Percentiles rank a stretch among this genome's conserved stretches.
Conservation (phyloP, 2,888 invertebrate genomes). For the Maniola hyperantus region DNA sequence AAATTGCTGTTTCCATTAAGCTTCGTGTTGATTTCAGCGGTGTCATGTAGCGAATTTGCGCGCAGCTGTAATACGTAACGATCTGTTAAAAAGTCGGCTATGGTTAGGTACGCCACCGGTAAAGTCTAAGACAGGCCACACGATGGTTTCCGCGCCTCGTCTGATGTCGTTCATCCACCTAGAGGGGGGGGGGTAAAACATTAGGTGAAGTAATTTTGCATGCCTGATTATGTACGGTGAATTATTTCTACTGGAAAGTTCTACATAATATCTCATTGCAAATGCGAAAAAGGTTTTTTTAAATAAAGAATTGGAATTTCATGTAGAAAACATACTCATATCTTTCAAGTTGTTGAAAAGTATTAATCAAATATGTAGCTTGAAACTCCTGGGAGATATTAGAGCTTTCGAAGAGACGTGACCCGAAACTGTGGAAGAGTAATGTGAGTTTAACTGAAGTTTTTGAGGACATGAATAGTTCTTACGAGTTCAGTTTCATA, state of each 20-base stretch:
- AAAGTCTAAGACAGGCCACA: no score
- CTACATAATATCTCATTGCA: no score
- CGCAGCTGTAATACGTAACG: background rate
- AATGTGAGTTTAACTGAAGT: constrained; percentile 3
- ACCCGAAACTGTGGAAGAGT: constrained; percentile 2
- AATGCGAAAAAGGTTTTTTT: no score
- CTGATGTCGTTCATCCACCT: no score
- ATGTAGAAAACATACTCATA: background rate
- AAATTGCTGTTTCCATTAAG: constrained; percentile 19
- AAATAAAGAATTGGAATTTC: no score
- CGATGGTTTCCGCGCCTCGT: no score
- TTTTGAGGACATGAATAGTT: constrained; percentile 4
- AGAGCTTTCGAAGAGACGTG: constrained; percentile 1
- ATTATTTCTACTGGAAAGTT: no score
- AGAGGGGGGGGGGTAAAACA: no score
- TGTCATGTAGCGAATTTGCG: constrained; percentile 16
- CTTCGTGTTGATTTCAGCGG: constrained; percentile 16
- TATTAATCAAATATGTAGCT: constrained; percentile 2
- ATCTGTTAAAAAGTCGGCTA: background rate
- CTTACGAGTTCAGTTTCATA: background rate
- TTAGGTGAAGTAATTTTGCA: no score
- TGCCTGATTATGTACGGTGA: no score
- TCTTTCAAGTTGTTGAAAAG: background rate
- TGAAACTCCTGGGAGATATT: background rate
- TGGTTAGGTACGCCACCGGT: no score